These are phyloP conservation scores for Benthosema pterotum DNA, from an alignment of 2,797 vertebrate genomes.

Conservation along the genomic window DNA sequence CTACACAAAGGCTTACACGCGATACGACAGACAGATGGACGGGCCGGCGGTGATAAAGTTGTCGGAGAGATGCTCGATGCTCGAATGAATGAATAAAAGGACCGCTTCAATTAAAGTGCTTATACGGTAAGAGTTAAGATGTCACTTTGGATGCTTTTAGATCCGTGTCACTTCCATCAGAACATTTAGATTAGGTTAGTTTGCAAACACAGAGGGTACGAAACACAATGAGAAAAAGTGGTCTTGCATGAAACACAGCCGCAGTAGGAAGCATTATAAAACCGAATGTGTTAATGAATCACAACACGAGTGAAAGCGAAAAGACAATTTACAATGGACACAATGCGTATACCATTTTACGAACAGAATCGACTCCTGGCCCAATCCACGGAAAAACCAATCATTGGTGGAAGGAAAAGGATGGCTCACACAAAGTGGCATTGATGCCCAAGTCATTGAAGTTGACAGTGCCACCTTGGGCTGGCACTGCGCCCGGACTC, in stretches of 20 bases:
- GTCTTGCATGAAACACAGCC: constrained; percentile 1
- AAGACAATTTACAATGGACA: constrained; percentile 3
- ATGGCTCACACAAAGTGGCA: constrained; percentile 39
- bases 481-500: constrained; percentile 53
- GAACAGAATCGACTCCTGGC: constrained; percentile 17
- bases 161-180: constrained; percentile 20
- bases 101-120: constrained; percentile 23
- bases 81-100: constrained; percentile 23
- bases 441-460: constrained; percentile 62
- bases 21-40: constrained; percentile 37
- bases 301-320: no score
- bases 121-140: constrained; percentile 11
- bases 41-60: no score
- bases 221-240: constrained; percentile 35
- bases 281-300: no score
- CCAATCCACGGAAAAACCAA: constrained; percentile 33
- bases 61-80: no score
- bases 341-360: constrained; percentile 43
- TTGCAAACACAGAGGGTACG: constrained; percentile 37
- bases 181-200: constrained; percentile 40
- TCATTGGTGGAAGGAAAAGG: constrained; percentile 31
- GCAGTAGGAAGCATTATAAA: neutral
- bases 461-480: constrained; percentile 65
- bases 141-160: constrained; percentile 34
- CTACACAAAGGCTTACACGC: constrained; percentile 21